A percentile compares a stretch with the other conserved stretches of the same genome.
phyloP scores from a whole-genome alignment of 2,888 invertebrate species.

The Pandemis corylana region DNA sequence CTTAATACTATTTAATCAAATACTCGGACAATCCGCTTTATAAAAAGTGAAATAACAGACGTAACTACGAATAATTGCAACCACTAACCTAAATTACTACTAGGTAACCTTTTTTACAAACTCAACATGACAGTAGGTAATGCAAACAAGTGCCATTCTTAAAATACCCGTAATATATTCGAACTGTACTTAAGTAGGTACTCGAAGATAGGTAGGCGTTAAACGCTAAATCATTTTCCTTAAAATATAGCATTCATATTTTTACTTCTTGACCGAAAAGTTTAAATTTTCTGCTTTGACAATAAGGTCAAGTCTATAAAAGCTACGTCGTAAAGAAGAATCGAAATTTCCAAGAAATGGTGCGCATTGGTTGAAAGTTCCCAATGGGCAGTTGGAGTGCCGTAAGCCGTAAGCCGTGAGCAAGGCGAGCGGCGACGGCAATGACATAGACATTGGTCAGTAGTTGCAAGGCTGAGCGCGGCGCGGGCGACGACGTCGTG shows the following conservation, averaged over 20 bases:
- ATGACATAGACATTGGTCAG: slow-evolving; percentile 68
- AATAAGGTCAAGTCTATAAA: not conserved
- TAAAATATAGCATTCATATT: not conserved
- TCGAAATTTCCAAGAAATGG: slow-evolving; percentile 35
- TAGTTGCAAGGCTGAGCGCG: slow-evolving; percentile 68
- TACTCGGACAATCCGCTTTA: not conserved
- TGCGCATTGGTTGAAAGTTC: slow-evolving; percentile 23
- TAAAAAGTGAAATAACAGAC: slow-evolving; percentile 2
- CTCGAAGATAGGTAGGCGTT: not conserved
- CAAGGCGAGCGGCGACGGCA: slow-evolving; percentile 63
- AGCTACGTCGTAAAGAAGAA: not conserved
- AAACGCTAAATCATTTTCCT: slow-evolving; percentile 15
- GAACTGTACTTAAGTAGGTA: slow-evolving; percentile 12
- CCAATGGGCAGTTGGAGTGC: slow-evolving; percentile 37
- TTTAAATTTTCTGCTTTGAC: not conserved
- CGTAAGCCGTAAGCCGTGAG: slow-evolving; percentile 26
- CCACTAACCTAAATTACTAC: slow-evolving; percentile 17
- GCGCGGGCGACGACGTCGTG: slow-evolving; percentile 54
- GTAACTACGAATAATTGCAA: slow-evolving; percentile 2
- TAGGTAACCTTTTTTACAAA: not conserved
- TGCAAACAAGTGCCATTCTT: slow-evolving; percentile 15
- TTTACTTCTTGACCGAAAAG: not conserved
- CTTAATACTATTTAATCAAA: not conserved
- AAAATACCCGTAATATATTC: slow-evolving; percentile 13
- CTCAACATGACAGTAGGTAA: slow-evolving; percentile 2